phyloP scores from a whole-genome alignment of 2,113 vertebrate species.

The Oryzias javanicus region DNA sequence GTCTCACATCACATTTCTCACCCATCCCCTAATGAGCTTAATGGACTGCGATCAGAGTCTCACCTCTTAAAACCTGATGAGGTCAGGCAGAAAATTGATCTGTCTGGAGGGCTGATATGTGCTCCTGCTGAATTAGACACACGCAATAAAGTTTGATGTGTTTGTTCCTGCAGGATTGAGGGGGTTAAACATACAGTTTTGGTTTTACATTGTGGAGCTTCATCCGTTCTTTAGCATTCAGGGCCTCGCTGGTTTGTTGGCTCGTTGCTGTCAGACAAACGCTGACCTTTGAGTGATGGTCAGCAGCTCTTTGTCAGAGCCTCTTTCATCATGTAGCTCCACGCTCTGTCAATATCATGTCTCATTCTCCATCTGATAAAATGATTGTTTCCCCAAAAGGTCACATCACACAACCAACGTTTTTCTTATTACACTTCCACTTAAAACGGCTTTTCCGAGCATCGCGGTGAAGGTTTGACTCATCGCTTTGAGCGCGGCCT shows the following conservation, averaged over 20 bases:
- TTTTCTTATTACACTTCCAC: constrained; percentile 5
- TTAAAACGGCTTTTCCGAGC: neutral
- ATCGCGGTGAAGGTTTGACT: constrained; percentile 7
- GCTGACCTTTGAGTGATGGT: constrained; percentile 13
- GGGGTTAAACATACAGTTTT: too few relatives aligned
- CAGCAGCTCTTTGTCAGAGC: constrained; percentile 8
- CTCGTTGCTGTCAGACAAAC: neutral
- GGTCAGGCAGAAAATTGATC: constrained; percentile 65
- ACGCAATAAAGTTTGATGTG: constrained; percentile 13
- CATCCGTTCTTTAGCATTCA: neutral
- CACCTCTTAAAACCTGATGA: constrained; percentile 70
- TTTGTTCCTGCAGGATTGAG: neutral
- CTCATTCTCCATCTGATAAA: constrained; percentile 30
- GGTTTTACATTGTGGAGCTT: neutral
- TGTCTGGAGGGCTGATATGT: constrained; percentile 56
- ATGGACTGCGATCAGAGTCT: constrained; percentile 65
- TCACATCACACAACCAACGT: constrained; percentile 22
- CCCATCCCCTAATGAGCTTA: constrained; percentile 69
- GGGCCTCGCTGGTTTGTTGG: neutral
- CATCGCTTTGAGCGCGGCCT: neutral
- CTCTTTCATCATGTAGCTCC: constrained; percentile 16
- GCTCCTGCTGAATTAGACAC: constrained; percentile 47
- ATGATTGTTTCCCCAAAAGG: constrained; percentile 31
- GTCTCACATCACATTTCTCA: constrained; percentile 59
- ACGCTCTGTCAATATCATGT: constrained; percentile 23